phyloP scores from a whole-genome alignment of 92 coral and sea anemone genomes.

The Zoanthus gigantus region DNA sequence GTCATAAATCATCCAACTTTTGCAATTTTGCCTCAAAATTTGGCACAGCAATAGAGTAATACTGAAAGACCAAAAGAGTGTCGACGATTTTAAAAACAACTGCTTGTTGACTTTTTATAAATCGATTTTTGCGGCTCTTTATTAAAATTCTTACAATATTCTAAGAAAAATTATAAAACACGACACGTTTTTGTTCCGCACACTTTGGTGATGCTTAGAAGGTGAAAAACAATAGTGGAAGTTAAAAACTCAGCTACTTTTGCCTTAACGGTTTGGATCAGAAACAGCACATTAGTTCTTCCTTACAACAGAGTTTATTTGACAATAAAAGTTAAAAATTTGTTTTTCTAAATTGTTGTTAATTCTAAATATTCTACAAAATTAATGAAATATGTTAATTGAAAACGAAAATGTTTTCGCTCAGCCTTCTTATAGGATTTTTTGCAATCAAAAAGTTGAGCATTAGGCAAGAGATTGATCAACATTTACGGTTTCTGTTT shows the following conservation, averaged over 20 bases:
- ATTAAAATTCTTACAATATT: background rate
- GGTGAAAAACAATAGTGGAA: slow-evolving; percentile 1
- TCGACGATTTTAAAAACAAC: background rate
- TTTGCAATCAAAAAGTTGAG: too few species aligned
- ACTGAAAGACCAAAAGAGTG: too few species aligned
- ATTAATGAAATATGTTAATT: too few species aligned
- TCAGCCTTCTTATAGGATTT: too few species aligned
- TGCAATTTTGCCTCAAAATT: background rate
- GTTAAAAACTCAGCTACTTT: slow-evolving; percentile 11
- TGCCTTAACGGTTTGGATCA: slow-evolving; percentile 13
- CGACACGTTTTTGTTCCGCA: background rate
- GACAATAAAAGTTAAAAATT: slow-evolving; percentile 18
- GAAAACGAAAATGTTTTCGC: too few species aligned
- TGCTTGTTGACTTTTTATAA: background rate
- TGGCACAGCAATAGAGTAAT: background rate
- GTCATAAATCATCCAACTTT: too few species aligned
- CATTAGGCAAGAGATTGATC: too few species aligned
- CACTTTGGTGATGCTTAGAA: slow-evolving; percentile 5
- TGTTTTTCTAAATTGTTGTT: background rate
- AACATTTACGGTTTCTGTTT: too few species aligned
- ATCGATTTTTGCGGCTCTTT: background rate
- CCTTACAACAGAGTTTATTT: slow-evolving; percentile 11
- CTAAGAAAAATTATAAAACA: background rate
- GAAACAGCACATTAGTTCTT: slow-evolving; percentile 1
- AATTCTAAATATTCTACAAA: too few species aligned